These are phyloP conservation scores for Clunio marinus DNA, from an alignment of 2,888 invertebrate genomes.

Conservation along the genomic window DNA sequence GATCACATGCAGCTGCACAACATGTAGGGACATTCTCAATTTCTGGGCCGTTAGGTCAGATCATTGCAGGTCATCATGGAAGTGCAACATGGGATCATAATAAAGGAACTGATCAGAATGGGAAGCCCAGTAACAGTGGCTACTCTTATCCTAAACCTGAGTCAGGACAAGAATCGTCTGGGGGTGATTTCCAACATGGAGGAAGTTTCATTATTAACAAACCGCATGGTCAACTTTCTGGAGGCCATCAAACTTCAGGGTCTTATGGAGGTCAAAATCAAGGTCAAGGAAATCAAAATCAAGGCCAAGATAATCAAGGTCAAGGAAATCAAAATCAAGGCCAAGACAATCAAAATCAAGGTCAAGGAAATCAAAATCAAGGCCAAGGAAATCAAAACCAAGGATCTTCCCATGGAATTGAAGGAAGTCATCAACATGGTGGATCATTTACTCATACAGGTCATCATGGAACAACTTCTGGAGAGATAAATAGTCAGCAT, in stretches of 20 bases:
- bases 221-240: not conserved
- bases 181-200: not conserved
- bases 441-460: not conserved
- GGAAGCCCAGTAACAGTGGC: not conserved
- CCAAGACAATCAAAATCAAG: not conserved
- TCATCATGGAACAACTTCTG: not conserved
- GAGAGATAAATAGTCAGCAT: not conserved
- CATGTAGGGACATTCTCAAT: not conserved
- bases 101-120: not conserved
- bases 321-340: not conserved
- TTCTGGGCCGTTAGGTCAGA: not conserved
- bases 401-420: not conserved
- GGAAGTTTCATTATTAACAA: not conserved
- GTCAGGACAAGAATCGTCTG: not conserved
- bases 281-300: slow-evolving; percentile 6
- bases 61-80: not conserved
- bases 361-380: not conserved
- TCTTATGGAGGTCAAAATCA: slow-evolving; percentile 22
- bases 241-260: not conserved
- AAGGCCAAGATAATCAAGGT: not conserved
- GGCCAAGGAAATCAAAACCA: not conserved
- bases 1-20: not conserved
- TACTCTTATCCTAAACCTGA: not conserved
- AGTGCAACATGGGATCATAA: not conserved
- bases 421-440: not conserved